Conservation (phyloP, 2,888 invertebrate genomes). For the Alsophila aescularia region DNA sequence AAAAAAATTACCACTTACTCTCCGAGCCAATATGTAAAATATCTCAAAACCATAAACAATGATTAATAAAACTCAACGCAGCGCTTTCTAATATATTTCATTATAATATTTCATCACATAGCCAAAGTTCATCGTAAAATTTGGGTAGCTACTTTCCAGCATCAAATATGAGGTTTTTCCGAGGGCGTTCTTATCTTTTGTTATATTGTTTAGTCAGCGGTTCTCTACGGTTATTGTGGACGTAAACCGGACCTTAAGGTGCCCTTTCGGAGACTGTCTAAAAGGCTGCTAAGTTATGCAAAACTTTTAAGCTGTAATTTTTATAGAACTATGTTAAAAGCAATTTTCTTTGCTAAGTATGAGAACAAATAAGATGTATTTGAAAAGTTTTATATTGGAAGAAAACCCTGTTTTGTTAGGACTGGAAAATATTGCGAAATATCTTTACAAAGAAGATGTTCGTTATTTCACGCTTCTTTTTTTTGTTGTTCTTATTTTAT, state of each 20-base stretch:
- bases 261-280: constrained; percentile 17
- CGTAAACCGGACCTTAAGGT: constrained; percentile 34
- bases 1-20: too few species aligned
- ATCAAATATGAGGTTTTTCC: constrained; percentile 49
- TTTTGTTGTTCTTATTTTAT: too few species aligned
- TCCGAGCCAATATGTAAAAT: neutral
- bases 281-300: constrained; percentile 26
- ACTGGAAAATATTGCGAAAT: too few species aligned
- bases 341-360: constrained; percentile 4
- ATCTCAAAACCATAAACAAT: neutral
- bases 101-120: constrained; percentile 20
- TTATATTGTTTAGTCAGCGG: constrained; percentile 55
- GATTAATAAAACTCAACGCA: constrained; percentile 2
- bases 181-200: constrained; percentile 42
- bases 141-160: constrained; percentile 20
- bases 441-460: too few species aligned
- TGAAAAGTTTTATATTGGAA: constrained; percentile 5
- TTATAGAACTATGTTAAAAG: constrained; percentile 11
- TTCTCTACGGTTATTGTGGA: constrained; percentile 46
- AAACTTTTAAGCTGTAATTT: constrained; percentile 18
- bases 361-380: constrained; percentile 12
- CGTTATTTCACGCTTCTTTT: too few species aligned
- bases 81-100: constrained; percentile 18
- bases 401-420: neutral
- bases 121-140: constrained; percentile 32